Base-by-base conservation (phyloP, 2,797 vertebrate species). In the Dipus sagitta region DNA sequence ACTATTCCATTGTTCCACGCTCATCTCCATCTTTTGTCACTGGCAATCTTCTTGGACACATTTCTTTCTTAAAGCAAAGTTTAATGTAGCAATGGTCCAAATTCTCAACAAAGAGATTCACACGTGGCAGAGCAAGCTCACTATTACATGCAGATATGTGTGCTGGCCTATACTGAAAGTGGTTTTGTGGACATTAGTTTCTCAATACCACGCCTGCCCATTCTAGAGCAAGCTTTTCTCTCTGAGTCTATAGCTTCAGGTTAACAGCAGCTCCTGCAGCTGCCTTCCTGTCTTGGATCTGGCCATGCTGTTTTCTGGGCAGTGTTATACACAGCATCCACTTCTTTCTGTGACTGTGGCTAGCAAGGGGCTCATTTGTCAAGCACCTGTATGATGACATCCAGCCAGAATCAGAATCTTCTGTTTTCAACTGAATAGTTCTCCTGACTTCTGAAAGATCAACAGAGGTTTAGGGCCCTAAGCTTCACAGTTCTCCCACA, bases 231-330 rank as follows among this genome's bases (percentile, higher is more conserved):
- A 15, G 38, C n/a, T 30, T 23, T 58, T 58, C 34, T 11, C 30
- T 32, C 7, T 4, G 2, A 42, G 34, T 23, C 23, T 87, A 20
- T 28, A 65, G 72, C 72, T 23, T 21, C 2, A 67, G 54, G 38
- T 4, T n/a, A 2, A 5, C 4, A n/a, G n/a, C 28, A 28, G 30
- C 5, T 0, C 21, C 68, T 24, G 18, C 20, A 2, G 6, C 21
- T 42, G 20, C 4, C 75, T 54, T 42, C 6, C 17, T 13, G 2
- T 13, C 32, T 14, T 58, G 54, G 17, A 34, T 14, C 3, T 23
- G 64, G 24, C 3, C 20, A 20, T 8, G 7, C 30, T 14, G 14
- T 28, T 77, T 58, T 30, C 38, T n/a, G 64, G 23, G 6, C 47
- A 62, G 13, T 68, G 60, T 21, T 47, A 5, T 30, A 64, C 30